Evolutionary conservation across 1,140 invertebrate species (phyloP).

Genomic region (Drosophila subobscura): DNA sequence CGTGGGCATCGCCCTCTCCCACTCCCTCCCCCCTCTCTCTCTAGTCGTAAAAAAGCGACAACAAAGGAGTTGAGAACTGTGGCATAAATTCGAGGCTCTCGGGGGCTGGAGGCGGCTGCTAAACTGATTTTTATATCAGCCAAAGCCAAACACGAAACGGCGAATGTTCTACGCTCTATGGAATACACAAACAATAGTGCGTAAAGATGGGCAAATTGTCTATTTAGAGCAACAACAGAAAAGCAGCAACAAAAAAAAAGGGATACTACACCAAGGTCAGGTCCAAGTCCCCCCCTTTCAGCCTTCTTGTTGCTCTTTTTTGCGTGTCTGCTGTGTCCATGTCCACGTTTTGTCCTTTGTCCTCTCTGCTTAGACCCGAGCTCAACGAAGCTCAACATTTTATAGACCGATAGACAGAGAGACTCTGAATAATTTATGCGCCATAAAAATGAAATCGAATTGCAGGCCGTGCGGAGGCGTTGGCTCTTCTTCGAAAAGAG

Average conservation of each 20-base stretch:
- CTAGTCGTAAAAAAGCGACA: slow-evolving; percentile 60
- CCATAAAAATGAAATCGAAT: slow-evolving; percentile 79
- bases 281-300: slow-evolving; percentile 22
- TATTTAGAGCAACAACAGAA: slow-evolving; percentile 48
- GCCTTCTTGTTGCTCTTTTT: slow-evolving; percentile 1
- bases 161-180: slow-evolving; percentile 1
- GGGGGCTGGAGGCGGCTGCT: slow-evolving; percentile 24
- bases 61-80: slow-evolving; percentile 32
- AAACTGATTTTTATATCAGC: slow-evolving; percentile 72
- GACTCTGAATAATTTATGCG: slow-evolving; percentile 75
- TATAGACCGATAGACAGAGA: slow-evolving; percentile 76
- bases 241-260: slow-evolving; percentile 26
- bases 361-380: slow-evolving; percentile 33
- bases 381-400: slow-evolving; percentile 74
- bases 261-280: slow-evolving; percentile 66
- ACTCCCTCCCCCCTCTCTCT: slow-evolving; percentile 25
- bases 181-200: slow-evolving; percentile 69
- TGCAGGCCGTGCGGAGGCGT: slow-evolving; percentile 29
- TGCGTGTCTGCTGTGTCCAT: slow-evolving; percentile 28
- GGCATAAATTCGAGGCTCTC: slow-evolving; percentile 72
- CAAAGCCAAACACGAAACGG: slow-evolving; percentile 7
- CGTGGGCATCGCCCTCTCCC: slow-evolving; percentile 38
- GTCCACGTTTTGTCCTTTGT: not conserved
- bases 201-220: slow-evolving; percentile 75
- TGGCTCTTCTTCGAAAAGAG: slow-evolving; percentile 45